Evolutionary conservation across 2,113 vertebrate species (phyloP), one percentile per base, ranked within the genome.

Genomic region (Tragelaphus imberbis): DNA sequence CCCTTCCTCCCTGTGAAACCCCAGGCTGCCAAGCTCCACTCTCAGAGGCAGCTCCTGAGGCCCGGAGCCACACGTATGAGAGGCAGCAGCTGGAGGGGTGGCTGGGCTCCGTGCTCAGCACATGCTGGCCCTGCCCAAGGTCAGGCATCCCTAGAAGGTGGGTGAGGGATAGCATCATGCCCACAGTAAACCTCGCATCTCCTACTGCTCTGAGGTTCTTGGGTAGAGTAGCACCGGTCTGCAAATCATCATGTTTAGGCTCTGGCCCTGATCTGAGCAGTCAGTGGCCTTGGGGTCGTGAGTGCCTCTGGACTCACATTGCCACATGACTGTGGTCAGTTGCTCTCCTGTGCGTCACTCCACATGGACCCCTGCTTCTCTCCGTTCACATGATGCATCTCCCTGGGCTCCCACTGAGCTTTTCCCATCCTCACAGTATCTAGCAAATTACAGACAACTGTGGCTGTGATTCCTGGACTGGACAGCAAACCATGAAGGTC

Each of bases 321-420:
- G 7, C 7, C 33, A 40, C 11, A 0, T 36, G 23, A 56, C 53
- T 63, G 0, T 2, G 5, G 56, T 53, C 3, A 86, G 9, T 55
- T 94, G 21, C n/a, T 84, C 21, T 59, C 27, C 27, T 79, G 33
- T 36, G 33, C 49, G 10, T 65, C 89, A 36, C 65, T 80, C 27
- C 71, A 19, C 30, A 2, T 2, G 5, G 56, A 13, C 7, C 15
- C n/a, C 84, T 53, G 19, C 21, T 85, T 84, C 65, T 77, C 27
- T 84, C 5, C 30, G 7, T 1, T 63, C 55, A 90, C 12, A 21
- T 0, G 0, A 0, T 11, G 0, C 47, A 11, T 90, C 58, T 63
- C 0, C 58, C 40, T 30, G 8, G 11, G 19, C 10, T 56, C 65
- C 2, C 10, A 4, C 27, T 49, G 33, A 81, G 17, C 21, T 81